Evolutionary conservation across 2,888 invertebrate species (phyloP).

Genomic region (Nomada ruficornis): DNA sequence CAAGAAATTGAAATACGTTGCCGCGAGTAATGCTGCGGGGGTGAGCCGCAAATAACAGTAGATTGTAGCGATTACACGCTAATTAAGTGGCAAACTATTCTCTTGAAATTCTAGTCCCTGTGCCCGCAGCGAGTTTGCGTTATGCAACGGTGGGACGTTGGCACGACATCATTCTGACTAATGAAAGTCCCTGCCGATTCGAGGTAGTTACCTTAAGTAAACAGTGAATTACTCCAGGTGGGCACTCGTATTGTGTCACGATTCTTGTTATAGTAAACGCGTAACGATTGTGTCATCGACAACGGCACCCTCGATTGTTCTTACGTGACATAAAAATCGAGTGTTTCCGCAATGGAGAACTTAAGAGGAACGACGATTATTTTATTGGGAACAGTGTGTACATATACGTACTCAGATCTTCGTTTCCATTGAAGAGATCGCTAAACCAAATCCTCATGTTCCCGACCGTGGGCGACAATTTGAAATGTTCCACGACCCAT

Average conservation of each 20-base stretch:
- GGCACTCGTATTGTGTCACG: slow-evolving; percentile 9
- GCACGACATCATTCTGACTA: slow-evolving; percentile 1
- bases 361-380: not conserved
- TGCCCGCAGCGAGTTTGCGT: not conserved
- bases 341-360: no score
- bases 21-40: not conserved
- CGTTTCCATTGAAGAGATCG: slow-evolving; percentile 87
- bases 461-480: slow-evolving; percentile 88
- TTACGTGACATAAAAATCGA: not conserved
- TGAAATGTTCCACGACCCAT: slow-evolving; percentile 85
- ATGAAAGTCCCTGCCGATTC: slow-evolving; percentile 29
- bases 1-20: not conserved
- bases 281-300: not conserved
- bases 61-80: slow-evolving; percentile 21
- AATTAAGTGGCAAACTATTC: slow-evolving; percentile 32
- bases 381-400: no score
- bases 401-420: slow-evolving; percentile 87
- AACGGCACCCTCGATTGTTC: not conserved
- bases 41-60: slow-evolving; percentile 17
- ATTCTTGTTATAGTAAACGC: not conserved
- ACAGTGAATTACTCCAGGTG: slow-evolving; percentile 3
- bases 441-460: slow-evolving; percentile 87
- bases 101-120: not conserved
- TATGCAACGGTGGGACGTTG: slow-evolving; percentile 29
- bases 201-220: slow-evolving; percentile 15